These are phyloP conservation scores for Porites lutea DNA, from an alignment of 64 coral and sea anemone genomes.

Conservation along the genomic window DNA sequence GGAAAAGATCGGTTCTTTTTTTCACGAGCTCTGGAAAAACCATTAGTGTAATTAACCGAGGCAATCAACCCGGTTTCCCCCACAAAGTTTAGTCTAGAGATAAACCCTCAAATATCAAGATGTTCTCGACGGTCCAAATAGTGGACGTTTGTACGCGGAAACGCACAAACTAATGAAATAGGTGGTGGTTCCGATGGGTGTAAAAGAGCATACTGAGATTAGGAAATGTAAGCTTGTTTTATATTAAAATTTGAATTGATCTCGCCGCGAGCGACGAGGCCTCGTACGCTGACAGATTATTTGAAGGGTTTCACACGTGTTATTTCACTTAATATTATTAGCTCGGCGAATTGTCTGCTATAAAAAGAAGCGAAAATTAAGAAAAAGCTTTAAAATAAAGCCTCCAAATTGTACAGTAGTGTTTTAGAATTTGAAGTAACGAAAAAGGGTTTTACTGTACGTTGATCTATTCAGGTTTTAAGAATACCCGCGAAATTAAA, in stretches of 20 bases:
- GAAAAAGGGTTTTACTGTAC: not conserved
- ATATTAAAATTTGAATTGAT: not conserved
- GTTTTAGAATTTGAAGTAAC: not conserved
- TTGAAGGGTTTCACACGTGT: constrained; percentile 9
- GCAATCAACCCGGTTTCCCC: constrained; percentile 20
- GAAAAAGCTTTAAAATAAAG: not conserved
- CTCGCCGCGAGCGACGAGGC: not conserved
- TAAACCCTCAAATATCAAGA: constrained; percentile 1
- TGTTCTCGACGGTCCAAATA: not conserved
- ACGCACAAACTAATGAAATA: not conserved
- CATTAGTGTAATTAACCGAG: constrained; percentile 45
- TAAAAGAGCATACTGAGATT: not conserved
- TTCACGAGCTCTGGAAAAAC: constrained; percentile 38
- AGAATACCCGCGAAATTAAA: not conserved
- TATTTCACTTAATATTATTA: not conserved
- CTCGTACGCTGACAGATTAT: not conserved
- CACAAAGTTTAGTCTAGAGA: constrained; percentile 43
- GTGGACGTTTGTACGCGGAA: constrained; percentile 24
- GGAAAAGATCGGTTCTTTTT: constrained; percentile 16
- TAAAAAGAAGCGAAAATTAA: not conserved
- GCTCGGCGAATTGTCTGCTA: constrained; percentile 5
- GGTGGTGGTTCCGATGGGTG: not conserved
- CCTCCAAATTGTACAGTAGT: not conserved
- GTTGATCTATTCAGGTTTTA: not conserved
- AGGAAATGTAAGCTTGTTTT: constrained; percentile 15